These are phyloP conservation scores for Phasianus colchicus DNA, from an alignment of 2,113 vertebrate genomes.

Conservation along the genomic window DNA sequence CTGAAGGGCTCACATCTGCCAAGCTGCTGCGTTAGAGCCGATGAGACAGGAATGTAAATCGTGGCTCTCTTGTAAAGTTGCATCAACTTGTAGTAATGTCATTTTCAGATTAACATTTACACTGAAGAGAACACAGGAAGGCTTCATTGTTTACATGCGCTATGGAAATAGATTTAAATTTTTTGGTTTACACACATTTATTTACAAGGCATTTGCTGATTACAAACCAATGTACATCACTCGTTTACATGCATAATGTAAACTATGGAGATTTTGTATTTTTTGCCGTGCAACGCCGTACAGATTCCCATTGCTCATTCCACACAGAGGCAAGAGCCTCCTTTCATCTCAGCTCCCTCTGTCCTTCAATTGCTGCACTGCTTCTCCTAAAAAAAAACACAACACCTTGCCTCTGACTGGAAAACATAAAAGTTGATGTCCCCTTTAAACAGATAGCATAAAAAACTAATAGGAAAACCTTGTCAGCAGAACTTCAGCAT, in stretches of 20 bases:
- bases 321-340: conserved; percentile 5
- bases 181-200: conserved; percentile 47
- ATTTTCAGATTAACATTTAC: conserved; percentile 46
- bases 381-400: not conserved
- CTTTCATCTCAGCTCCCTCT: conserved; percentile 66
- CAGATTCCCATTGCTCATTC: conserved; percentile 29
- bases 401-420: not conserved
- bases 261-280: not conserved
- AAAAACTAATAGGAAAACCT: conserved; percentile 46
- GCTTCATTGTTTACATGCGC: conserved; percentile 50
- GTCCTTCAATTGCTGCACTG: conserved; percentile 18
- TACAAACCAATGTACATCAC: conserved; percentile 16
- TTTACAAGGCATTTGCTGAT: conserved; percentile 50
- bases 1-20: conserved; percentile 21
- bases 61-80: conserved; percentile 28
- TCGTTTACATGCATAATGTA: conserved; percentile 27
- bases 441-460: conserved; percentile 47
- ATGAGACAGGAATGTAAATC: conserved; percentile 62
- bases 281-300: not conserved
- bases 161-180: conserved; percentile 63
- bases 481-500: conserved; percentile 48
- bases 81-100: conserved; percentile 47
- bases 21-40: not conserved
- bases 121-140: conserved; percentile 17
- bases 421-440: conserved; percentile 56